A percentile compares a stretch with the other conserved stretches of the same genome.
Conservation (phyloP, 2,113 vertebrate species). For the Microtus oregoni region DNA sequence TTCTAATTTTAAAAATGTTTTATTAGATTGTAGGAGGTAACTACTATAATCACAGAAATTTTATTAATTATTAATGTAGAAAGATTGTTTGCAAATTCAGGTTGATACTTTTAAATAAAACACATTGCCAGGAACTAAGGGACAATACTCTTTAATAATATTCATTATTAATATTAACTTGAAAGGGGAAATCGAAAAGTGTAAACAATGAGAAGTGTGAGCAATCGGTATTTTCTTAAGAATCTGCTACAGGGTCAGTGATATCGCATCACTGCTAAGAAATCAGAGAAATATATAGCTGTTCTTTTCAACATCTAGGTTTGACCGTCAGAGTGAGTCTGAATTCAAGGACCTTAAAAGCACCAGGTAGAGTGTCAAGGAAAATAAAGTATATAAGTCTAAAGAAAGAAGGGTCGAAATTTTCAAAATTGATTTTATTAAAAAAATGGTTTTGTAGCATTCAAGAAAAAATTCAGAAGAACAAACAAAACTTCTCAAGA, state of each 20-base stretch:
- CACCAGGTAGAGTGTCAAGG: neutral
- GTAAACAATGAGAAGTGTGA: neutral
- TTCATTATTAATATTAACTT: neutral
- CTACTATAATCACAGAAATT: neutral
- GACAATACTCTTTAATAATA: neutral
- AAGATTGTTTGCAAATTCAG: neutral
- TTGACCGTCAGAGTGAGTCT: neutral
- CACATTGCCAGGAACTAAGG: neutral
- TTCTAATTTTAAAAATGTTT: neutral
- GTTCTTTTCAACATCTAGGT: neutral
- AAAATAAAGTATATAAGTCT: neutral
- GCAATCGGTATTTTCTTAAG: neutral
- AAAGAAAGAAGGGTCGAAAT: neutral
- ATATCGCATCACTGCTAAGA: neutral
- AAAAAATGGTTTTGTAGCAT: neutral
- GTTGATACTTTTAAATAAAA: neutral
- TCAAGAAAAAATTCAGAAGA: neutral
- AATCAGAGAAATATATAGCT: neutral
- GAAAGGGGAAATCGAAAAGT: neutral
- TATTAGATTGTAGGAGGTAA: neutral
- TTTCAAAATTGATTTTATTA: neutral
- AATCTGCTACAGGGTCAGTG: neutral
- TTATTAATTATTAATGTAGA: neutral
- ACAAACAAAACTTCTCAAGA: neutral
- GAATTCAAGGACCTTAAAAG: neutral